These are phyloP conservation scores for Lasioglossum pauxillum DNA, from an alignment of 2,888 invertebrate species.

Conservation along the genomic window DNA sequence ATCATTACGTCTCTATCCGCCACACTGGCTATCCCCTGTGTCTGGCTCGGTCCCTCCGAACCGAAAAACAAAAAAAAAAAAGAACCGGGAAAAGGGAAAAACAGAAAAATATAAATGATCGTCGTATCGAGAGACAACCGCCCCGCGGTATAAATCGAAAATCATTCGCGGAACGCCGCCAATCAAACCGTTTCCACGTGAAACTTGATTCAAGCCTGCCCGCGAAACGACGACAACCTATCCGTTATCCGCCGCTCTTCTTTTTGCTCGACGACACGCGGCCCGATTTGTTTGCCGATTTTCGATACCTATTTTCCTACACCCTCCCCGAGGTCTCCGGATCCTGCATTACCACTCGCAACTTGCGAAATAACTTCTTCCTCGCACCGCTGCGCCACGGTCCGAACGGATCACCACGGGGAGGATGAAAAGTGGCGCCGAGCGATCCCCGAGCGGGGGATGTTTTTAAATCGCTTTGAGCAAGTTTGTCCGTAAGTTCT, in stretches of 20 bases:
- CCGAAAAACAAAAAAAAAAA: conserved; percentile 32
- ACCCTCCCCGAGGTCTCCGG: background rate
- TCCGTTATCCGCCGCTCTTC: conserved; percentile 36
- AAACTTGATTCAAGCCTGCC: conserved; percentile 64
- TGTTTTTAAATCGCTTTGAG: background rate
- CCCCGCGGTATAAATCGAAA: conserved; percentile 66
- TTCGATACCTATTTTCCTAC: conserved; percentile 24
- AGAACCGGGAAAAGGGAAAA: background rate
- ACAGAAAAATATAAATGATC: conserved; percentile 48
- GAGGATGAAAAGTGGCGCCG: background rate
- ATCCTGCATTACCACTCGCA: background rate
- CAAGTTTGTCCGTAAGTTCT: background rate
- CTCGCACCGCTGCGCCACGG: background rate
- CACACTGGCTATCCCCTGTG: conserved; percentile 22
- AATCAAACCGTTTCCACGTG: conserved; percentile 71
- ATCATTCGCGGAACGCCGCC: conserved; percentile 71
- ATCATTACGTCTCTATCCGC: conserved; percentile 80
- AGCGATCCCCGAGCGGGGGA: background rate
- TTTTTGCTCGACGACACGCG: conserved; percentile 12
- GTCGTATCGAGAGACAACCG: conserved; percentile 60
- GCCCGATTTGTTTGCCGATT: conserved; percentile 45
- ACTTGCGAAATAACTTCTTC: conserved; percentile 14
- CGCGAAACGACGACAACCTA: conserved; percentile 47
- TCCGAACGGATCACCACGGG: background rate
- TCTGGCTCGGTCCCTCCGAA: conserved; percentile 46